phyloP scores from a whole-genome alignment of 2,888 invertebrate species.

The Chydorus sphaericus region DNA sequence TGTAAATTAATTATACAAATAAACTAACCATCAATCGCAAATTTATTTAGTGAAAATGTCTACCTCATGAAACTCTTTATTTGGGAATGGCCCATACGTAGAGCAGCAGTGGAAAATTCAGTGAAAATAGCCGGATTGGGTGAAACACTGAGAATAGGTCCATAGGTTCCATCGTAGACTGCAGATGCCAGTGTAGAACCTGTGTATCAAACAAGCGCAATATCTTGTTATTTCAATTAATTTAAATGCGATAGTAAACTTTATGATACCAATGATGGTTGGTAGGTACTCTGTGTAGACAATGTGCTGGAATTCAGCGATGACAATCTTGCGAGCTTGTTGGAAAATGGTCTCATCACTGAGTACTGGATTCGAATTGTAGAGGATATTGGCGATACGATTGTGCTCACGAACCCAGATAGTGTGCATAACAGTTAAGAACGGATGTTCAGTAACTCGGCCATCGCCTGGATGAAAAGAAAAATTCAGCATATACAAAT shows the following conservation, averaged over 20 bases:
- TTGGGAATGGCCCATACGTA: background rate
- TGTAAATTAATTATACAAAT: no score
- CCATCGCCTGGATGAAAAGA: background rate
- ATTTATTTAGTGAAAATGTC: background rate
- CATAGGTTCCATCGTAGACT: no score
- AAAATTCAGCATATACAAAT: background rate
- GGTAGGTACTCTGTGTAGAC: background rate
- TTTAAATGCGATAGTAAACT: no score
- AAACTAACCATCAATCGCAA: background rate
- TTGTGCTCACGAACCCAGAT: background rate
- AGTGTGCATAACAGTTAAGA: background rate
- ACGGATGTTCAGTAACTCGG: background rate
- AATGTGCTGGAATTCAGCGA: background rate
- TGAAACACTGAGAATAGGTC: background rate
- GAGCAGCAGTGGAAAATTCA: constrained; percentile 1
- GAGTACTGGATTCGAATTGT: background rate
- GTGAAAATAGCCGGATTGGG: background rate
- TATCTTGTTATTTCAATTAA: no score
- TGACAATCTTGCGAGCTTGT: background rate
- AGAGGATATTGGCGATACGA: background rate
- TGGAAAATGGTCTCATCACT: background rate
- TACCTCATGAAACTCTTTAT: background rate
- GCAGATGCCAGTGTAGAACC: no score
- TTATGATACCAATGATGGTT: background rate
- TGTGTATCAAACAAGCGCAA: no score